These are phyloP conservation scores for Thymelicus acteon DNA, from an alignment of 2,888 invertebrate genomes.

Conservation along the genomic window DNA sequence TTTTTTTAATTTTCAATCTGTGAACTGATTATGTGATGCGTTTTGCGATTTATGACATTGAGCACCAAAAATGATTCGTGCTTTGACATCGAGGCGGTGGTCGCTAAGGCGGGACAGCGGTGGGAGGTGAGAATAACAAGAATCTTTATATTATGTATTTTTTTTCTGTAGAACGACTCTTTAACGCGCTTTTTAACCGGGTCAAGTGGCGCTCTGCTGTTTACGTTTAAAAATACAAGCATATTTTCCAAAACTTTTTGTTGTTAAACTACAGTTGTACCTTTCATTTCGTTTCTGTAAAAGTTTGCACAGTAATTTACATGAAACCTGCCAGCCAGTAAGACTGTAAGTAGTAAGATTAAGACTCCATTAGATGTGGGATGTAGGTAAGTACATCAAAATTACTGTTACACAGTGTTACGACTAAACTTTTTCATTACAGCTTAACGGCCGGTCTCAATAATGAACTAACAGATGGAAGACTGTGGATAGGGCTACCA, in stretches of 20 bases:
- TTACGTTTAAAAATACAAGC: constrained; percentile 9
- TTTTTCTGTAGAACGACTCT: constrained; percentile 8
- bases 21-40: constrained; percentile 43
- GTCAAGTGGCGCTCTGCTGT: constrained; percentile 24
- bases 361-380: too few species aligned
- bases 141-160: constrained; percentile 9
- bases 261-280: neutral
- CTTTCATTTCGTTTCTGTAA: neutral
- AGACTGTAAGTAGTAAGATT: too few species aligned
- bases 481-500: too few species aligned
- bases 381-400: too few species aligned
- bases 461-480: too few species aligned
- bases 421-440: too few species aligned
- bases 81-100: constrained; percentile 77
- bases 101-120: constrained; percentile 79
- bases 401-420: too few species aligned
- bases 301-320: neutral
- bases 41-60: constrained; percentile 46
- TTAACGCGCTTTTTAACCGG: constrained; percentile 15
- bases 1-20: constrained; percentile 41
- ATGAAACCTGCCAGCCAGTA: neutral
- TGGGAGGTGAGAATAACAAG: constrained; percentile 68
- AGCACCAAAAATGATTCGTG: constrained; percentile 67
- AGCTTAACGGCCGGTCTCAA: too few species aligned
- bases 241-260: constrained; percentile 3